Base-by-base conservation (phyloP, 2,113 vertebrate genomes). In the Leucopsar rothschildi region DNA sequence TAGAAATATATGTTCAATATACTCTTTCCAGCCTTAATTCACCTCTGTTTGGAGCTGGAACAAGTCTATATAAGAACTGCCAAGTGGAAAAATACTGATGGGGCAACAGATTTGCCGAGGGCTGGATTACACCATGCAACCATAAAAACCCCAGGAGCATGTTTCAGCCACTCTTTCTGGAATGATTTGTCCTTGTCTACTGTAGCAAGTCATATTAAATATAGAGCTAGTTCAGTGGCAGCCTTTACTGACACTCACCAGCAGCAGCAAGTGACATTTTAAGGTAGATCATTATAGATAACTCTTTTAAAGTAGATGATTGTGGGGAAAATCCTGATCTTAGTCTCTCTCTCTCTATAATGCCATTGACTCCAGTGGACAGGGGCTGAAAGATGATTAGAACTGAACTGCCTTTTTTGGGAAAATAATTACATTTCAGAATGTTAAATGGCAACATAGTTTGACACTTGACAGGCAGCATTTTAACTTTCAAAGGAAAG, bases 81-180 rank as follows among this genome's bases (percentile, higher is more conserved):
- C 93, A 95, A 53, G 70, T 90, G 93, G 79, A 93, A 93, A 95
- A 95, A 55, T 73, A 77, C 45, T 70, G 55, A 55, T 94, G 49
- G 63, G 70, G 77, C 42, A 79, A 61, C 29, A 77, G 71, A 92
- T 81, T 81, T 95, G 72, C 94, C 33, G 33, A 47, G 42, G 86
- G 76, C 86, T 88, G 22, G 16, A 90, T 90, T 95, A 82, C 82
- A 93, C 91, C 70, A 85, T 63, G 59, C 61, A 85, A 44, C 53
- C 65, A 42, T 85, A 69, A 95, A 94, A 79, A 11, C 56, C 81
- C 72, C 82, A 88, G 50, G 55, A 94, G 66, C 90, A 60, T 40
- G 39, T 87, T 95, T 92, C 84, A 95, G 81, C 59, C 42, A 66
- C 39, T 70, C 84, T 90, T 95, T 80, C 75, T 7, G 4, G 68